These are phyloP conservation scores for Anser cygnoides DNA, from an alignment of 2,113 vertebrate genomes.

Conservation along the genomic window DNA sequence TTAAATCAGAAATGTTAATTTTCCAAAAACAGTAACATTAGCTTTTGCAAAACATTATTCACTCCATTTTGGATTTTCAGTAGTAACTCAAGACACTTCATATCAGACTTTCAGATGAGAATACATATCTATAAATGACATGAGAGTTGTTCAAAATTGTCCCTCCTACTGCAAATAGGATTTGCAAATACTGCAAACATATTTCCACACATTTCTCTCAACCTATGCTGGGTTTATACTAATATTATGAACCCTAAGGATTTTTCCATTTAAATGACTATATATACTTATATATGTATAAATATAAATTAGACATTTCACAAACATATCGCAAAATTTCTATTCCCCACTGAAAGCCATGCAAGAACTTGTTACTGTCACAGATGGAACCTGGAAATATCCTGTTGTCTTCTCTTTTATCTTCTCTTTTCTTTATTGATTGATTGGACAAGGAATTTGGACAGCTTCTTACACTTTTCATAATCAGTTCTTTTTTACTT, in stretches of 20 bases:
- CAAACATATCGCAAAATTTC: neutral
- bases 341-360: neutral
- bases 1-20: neutral
- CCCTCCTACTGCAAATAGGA: neutral
- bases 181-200: neutral
- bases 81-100: neutral
- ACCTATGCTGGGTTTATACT: neutral
- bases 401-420: neutral
- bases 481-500: neutral
- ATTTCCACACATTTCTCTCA: neutral
- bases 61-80: neutral
- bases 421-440: neutral
- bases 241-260: neutral
- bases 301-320: neutral
- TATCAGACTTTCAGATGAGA: neutral
- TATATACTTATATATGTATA: neutral
- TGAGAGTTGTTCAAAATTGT: neutral
- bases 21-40: neutral
- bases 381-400: neutral
- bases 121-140: neutral
- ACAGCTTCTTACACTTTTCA: neutral
- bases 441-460: neutral
- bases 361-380: neutral
- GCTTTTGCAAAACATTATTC: neutral
- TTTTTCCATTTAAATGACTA: neutral